These are phyloP conservation scores for Onychostruthus taczanowskii DNA, from an alignment of 2,113 vertebrate species.

Conservation along the genomic window DNA sequence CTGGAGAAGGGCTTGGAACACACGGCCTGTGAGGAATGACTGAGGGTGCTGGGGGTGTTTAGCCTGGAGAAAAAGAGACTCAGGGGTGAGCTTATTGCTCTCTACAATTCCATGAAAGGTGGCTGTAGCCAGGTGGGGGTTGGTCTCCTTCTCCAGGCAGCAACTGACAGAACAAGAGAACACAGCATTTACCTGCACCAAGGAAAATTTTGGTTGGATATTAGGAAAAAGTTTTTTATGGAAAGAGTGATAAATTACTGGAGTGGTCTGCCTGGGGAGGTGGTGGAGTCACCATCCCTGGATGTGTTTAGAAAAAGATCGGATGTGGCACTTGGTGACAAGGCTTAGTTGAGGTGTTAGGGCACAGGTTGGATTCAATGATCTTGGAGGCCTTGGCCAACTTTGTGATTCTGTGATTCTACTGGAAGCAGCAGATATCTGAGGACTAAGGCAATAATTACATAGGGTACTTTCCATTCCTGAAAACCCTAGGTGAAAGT, in stretches of 20 bases:
- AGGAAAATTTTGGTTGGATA: background rate
- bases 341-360: background rate
- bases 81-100: background rate
- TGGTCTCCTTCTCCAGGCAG: background rate
- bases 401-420: background rate
- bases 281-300: background rate
- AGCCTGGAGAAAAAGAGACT: background rate
- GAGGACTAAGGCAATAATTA: constrained; percentile 3
- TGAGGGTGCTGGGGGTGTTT: background rate
- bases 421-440: background rate
- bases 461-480: background rate
- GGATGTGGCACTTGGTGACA: fast-evolving
- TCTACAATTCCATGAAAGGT: background rate
- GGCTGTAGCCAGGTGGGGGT: fast-evolving
- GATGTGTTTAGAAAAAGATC: too few relatives aligned
- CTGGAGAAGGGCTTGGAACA: background rate
- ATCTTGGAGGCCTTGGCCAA: background rate
- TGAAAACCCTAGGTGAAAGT: background rate
- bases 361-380: fast-evolving
- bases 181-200: fast-evolving
- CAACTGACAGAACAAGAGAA: fast-evolving
- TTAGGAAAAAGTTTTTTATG: background rate
- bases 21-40: background rate
- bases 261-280: background rate
- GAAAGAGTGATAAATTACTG: background rate